Conservation (phyloP, 1,140 invertebrate species). For the Philopotamus ludificatus region DNA sequence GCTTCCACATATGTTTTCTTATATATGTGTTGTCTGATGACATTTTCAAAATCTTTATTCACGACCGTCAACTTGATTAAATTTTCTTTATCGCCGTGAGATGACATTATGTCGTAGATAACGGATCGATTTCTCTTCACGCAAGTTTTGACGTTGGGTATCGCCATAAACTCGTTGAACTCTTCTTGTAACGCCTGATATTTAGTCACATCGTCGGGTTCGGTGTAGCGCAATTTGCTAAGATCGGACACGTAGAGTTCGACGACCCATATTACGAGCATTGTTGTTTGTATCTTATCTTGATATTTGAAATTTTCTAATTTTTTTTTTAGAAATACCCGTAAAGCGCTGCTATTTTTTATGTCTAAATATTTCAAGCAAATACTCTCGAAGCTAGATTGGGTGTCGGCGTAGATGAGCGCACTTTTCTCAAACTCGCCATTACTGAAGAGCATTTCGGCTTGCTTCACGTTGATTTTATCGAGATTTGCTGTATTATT, state of each 20-base stretch:
- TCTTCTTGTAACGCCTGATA: constrained; percentile 75
- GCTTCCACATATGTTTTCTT: constrained; percentile 74
- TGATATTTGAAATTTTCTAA: constrained; percentile 57
- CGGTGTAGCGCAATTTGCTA: constrained; percentile 61
- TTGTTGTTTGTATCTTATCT: constrained; percentile 82
- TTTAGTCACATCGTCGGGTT: constrained; percentile 54
- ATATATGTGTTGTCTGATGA: constrained; percentile 85
- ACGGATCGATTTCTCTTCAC: constrained; percentile 75
- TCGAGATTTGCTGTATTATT: constrained; percentile 78
- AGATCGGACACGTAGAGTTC: constrained; percentile 90
- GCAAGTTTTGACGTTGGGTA: constrained; percentile 68
- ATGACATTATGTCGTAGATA: constrained; percentile 86
- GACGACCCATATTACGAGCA: constrained; percentile 90
- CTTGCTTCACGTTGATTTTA: constrained; percentile 84
- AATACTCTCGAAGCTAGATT: constrained; percentile 92
- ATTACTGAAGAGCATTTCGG: constrained; percentile 80
- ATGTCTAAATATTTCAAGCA: constrained; percentile 89
- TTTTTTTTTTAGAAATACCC: constrained; percentile 79
- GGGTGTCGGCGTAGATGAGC: constrained; percentile 81
- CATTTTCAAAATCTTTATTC: constrained; percentile 88
- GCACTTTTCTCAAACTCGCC: constrained; percentile 84
- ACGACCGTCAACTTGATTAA: constrained; percentile 81
- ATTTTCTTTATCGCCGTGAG: constrained; percentile 90
- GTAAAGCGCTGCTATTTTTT: constrained; percentile 79
- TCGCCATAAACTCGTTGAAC: constrained; percentile 71